Evolutionary conservation across 2,797 vertebrate species (phyloP), one percentile per base, ranked within the genome.

Genomic region (Centropyge bicolor): DNA sequence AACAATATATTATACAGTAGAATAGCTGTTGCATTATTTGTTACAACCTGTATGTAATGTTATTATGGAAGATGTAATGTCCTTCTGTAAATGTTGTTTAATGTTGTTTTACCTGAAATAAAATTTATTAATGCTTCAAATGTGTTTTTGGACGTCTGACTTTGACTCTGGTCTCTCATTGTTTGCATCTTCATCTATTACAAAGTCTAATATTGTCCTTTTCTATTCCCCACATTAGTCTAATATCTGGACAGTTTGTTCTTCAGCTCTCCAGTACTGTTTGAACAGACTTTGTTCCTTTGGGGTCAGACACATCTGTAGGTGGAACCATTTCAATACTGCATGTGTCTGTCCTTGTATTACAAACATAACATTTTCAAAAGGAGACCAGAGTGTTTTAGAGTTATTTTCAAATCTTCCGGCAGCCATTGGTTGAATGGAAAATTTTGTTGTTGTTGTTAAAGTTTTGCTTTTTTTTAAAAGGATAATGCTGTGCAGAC

Each of bases 51-150:
- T 97, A 96, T 96, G 96, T 97, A 96, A 96, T 97, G 96, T 97
- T 96, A 96, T 96, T 96, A 97, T 97, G 96, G 96, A 97, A 97
- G 95, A 96, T 97, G 97, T 99, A 96, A 97, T 96, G 96, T 98
- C 96, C 95, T 94, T 94, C 95, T 98, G 96, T 98, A 96, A 96
- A 96, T 95, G 95, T 97, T 97, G 93, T 94, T 97, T 95, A 96
- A 95, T 96, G 96, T 97, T 93, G 94, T 94, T 95, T 95, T 97
- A 97, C 91, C 96, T 96, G 95, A 96, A 98, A 99, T 98, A 98
- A 98, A 98, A 94, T 94, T 91, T 94, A 95, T 94, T 94, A 94
- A 93, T 89, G 87, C 93, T 91, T 91, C 87, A 86, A 46, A 68
- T 70, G 38, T 36, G 70, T 66, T 41, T 76, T 62, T 35, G 40